phyloP scores from a whole-genome alignment of 2,113 vertebrate genomes.

The Strigops habroptila region DNA sequence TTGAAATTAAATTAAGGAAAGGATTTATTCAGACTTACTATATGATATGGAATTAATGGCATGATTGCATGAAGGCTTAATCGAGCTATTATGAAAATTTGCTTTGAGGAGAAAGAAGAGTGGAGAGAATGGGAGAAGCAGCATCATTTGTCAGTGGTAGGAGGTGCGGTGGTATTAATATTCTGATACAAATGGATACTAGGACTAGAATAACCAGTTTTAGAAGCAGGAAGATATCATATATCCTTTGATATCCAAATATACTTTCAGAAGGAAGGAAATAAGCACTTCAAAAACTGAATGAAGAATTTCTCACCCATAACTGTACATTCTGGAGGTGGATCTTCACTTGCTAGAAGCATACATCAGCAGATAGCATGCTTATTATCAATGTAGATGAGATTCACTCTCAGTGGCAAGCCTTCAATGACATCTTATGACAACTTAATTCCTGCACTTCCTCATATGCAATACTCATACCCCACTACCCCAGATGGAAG shows the following conservation, averaged over 20 bases:
- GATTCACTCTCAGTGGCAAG: neutral
- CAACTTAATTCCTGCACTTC: neutral
- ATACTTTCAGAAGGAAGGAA: neutral
- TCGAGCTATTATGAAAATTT: neutral
- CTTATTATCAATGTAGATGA: neutral
- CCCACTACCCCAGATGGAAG: neutral
- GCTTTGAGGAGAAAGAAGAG: neutral
- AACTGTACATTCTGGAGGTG: neutral
- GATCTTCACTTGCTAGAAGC: neutral
- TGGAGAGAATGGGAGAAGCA: neutral
- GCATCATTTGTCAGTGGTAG: neutral
- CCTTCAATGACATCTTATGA: neutral
- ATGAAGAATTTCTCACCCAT: neutral
- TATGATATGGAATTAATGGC: neutral
- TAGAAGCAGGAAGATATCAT: neutral
- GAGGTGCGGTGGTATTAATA: fast-evolving
- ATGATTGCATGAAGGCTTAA: neutral
- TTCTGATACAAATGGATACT: neutral
- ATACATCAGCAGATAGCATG: fast-evolving
- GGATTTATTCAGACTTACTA: neutral
- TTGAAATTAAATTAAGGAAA: neutral
- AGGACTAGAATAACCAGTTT: neutral
- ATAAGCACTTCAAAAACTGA: too few species aligned
- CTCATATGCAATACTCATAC: neutral
- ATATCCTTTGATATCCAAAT: neutral